phyloP scores from a whole-genome alignment of 2,113 vertebrate species.

The Apodemus sylvaticus region DNA sequence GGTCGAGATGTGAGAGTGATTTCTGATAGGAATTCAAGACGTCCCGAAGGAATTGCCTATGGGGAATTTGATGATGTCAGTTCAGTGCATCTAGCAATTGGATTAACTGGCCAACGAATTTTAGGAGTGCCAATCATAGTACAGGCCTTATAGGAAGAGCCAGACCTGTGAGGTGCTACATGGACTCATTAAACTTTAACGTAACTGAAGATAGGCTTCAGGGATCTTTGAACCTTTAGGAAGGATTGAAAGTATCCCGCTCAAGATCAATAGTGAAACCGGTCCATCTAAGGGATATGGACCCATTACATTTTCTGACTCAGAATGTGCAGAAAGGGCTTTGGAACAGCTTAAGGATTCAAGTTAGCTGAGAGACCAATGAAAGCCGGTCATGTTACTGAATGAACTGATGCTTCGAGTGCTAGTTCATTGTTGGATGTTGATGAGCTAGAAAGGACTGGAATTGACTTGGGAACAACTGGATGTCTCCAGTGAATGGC shows the following conservation, averaged over 20 bases:
- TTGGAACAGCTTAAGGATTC: no score
- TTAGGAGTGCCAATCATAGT: conserved; percentile 98
- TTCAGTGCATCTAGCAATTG: conserved; percentile 96
- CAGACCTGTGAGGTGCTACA: conserved; percentile 95
- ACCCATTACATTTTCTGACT: conserved; percentile 91
- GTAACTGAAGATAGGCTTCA: conserved; percentile 98
- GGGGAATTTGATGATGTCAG: conserved; percentile 97
- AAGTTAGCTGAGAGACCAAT: no score
- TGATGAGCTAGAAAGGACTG: no score
- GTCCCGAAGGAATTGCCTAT: conserved; percentile 98
- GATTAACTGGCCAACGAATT: conserved; percentile 95
- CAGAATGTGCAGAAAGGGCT: no score
- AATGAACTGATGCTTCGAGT: no score
- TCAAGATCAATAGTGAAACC: conserved; percentile 99
- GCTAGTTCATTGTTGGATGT: no score
- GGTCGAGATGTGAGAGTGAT: conserved; percentile 98
- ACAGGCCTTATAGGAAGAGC: conserved; percentile 95
- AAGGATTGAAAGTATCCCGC: conserved; percentile 97
- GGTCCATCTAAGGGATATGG: conserved; percentile 97
- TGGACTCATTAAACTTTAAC: conserved; percentile 97
- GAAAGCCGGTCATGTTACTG: no score
- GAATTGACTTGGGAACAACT: no score
- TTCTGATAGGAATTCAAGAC: conserved; percentile 97
- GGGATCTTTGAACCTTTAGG: conserved; percentile 98
- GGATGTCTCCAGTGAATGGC: no score